Conservation (phyloP, 2,888 invertebrate species). For the Synergus umbraculus region DNA sequence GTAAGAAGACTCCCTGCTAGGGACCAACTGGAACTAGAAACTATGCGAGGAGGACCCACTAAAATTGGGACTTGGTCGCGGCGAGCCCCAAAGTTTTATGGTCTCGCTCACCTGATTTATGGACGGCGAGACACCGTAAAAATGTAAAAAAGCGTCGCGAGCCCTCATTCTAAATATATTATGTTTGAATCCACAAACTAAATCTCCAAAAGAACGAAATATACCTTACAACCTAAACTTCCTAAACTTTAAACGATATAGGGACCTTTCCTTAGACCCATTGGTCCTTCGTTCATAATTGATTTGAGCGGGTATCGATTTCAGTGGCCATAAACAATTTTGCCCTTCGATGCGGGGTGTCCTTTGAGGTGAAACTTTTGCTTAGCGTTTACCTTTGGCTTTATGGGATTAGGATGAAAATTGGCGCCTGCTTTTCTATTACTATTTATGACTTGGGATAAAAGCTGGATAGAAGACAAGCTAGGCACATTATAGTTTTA, state of each 20-base stretch:
- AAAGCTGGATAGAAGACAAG: neutral
- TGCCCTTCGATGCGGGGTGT: conserved; percentile 60
- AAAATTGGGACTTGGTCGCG: conserved; percentile 58
- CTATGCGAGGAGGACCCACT: conserved; percentile 52
- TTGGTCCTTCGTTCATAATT: conserved; percentile 68
- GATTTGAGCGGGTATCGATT: conserved; percentile 72
- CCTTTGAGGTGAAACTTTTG: conserved; percentile 59
- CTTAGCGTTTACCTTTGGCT: conserved; percentile 44
- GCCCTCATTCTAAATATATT: conserved; percentile 34
- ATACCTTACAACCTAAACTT: neutral
- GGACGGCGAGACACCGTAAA: conserved; percentile 68
- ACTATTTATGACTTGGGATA: conserved; percentile 39
- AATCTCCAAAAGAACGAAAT: neutral
- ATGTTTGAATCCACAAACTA: neutral
- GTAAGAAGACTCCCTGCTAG: conserved; percentile 51
- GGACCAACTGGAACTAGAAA: conserved; percentile 45
- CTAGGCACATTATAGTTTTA: neutral
- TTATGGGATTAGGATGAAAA: conserved; percentile 59
- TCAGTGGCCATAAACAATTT: conserved; percentile 73
- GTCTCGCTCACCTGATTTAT: conserved; percentile 70
- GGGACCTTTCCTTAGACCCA: neutral
- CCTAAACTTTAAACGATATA: neutral
- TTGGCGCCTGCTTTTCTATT: conserved; percentile 54
- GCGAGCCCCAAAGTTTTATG: conserved; percentile 66
- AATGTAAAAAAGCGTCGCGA: conserved; percentile 65